phyloP scores from a whole-genome alignment of 92 coral and sea anemone genomes.

The Epizoanthus illoricatus region DNA sequence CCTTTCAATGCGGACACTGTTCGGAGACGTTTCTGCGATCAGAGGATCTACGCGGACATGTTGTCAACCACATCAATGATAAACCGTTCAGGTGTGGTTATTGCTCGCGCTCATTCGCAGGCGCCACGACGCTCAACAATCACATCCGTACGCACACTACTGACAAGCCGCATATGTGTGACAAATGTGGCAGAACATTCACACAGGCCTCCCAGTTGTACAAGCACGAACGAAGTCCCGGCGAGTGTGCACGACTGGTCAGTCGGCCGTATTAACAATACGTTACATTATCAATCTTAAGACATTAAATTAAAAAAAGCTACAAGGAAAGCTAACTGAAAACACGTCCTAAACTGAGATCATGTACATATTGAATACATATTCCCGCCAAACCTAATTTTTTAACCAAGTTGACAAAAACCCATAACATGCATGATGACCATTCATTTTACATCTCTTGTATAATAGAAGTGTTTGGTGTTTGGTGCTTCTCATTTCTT shows the following conservation, averaged over 20 bases:
- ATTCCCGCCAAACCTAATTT: too few relatives aligned
- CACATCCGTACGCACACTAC: slow-evolving; percentile 97
- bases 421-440: too few relatives aligned
- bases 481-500: too few relatives aligned
- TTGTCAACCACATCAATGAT: slow-evolving; percentile 77
- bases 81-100: slow-evolving; percentile 97
- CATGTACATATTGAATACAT: too few relatives aligned
- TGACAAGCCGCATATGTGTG: slow-evolving; percentile 83
- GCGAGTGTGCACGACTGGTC: slow-evolving; percentile 47
- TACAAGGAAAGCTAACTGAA: too few relatives aligned
- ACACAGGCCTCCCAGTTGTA: slow-evolving; percentile 88
- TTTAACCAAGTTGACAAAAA: too few relatives aligned
- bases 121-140: slow-evolving; percentile 93
- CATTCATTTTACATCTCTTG: too few relatives aligned
- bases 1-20: slow-evolving; percentile 97
- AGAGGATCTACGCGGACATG: slow-evolving; percentile 85
- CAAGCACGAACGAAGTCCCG: slow-evolving; percentile 72
- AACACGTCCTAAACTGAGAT: too few relatives aligned
- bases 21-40: slow-evolving; percentile 76
- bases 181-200: slow-evolving; percentile 82
- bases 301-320: too few relatives aligned
- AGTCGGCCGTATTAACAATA: slow-evolving; percentile 31
- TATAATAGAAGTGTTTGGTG: too few relatives aligned
- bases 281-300: too few relatives aligned
- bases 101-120: slow-evolving; percentile 97